These are phyloP conservation scores for Bombus pascuorum DNA, from an alignment of 1,140 invertebrate species.

Conservation along the genomic window DNA sequence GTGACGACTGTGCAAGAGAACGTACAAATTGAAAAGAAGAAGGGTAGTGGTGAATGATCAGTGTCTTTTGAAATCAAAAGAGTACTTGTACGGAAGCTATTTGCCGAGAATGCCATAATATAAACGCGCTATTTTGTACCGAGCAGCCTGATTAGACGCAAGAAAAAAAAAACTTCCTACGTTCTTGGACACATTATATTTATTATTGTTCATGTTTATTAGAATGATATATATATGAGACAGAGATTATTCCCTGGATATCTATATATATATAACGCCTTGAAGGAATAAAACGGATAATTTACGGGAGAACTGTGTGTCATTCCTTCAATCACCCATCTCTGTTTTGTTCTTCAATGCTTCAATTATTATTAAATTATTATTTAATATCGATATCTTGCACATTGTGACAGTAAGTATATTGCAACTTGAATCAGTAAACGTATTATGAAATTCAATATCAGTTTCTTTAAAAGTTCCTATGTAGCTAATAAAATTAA, in stretches of 20 bases:
- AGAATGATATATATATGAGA: slow-evolving; percentile 81
- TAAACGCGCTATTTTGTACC: slow-evolving; percentile 79
- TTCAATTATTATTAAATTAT: background rate
- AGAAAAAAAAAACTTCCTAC: slow-evolving; percentile 70
- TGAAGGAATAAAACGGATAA: slow-evolving; percentile 70
- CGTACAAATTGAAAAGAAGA: slow-evolving; percentile 41
- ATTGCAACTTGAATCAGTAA: too few relatives aligned
- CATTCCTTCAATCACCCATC: slow-evolving; percentile 19
- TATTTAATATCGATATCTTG: too few relatives aligned
- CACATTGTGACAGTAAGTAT: too few relatives aligned
- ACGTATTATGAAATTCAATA: too few relatives aligned
- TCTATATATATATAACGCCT: slow-evolving; percentile 73
- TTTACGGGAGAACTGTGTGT: slow-evolving; percentile 77
- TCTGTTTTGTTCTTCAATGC: background rate
- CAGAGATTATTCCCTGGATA: slow-evolving; percentile 81
- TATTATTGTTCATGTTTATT: slow-evolving; percentile 83
- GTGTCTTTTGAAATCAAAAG: slow-evolving; percentile 69
- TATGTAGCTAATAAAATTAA: too few relatives aligned
- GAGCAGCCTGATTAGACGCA: slow-evolving; percentile 80
- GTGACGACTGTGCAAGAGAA: slow-evolving; percentile 34
- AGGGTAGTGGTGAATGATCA: slow-evolving; percentile 42
- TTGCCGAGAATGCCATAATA: slow-evolving; percentile 74
- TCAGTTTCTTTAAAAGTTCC: too few relatives aligned
- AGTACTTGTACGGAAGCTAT: slow-evolving; percentile 69
- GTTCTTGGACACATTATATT: slow-evolving; percentile 81